Percentiles rank a stretch among this genome's conserved stretches.
phyloP scores from a whole-genome alignment of 2,797 vertebrate genomes.

The Melanotaenia nigrans region DNA sequence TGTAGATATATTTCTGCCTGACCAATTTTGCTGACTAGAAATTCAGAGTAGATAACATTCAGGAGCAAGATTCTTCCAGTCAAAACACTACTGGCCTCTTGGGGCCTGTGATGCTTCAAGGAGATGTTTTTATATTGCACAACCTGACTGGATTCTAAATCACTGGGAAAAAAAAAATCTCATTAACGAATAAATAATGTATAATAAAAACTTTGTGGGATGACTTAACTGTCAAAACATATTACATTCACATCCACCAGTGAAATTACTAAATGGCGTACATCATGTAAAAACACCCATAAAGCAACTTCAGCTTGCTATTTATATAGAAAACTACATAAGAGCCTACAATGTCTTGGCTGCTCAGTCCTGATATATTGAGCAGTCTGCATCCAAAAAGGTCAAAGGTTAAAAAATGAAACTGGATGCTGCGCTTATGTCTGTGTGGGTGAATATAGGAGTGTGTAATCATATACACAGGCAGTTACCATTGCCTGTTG shows the following conservation, averaged over 20 bases:
- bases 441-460: slow-evolving; percentile 73
- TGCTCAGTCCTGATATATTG: slow-evolving; percentile 23
- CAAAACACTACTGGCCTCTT: slow-evolving; percentile 53
- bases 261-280: background rate
- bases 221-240: slow-evolving; percentile 43
- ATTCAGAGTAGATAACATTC: slow-evolving; percentile 43
- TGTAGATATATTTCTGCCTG: slow-evolving; percentile 56
- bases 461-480: slow-evolving; percentile 68
- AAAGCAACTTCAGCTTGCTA: slow-evolving; percentile 20
- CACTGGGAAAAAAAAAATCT: slow-evolving; percentile 5
- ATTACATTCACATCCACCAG: slow-evolving; percentile 32
- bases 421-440: slow-evolving; percentile 59
- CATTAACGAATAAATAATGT: slow-evolving; percentile 57
- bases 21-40: slow-evolving; percentile 57
- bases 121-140: slow-evolving; percentile 47
- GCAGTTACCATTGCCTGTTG: slow-evolving; percentile 56
- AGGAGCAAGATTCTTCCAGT: slow-evolving; percentile 52
- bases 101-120: slow-evolving; percentile 44
- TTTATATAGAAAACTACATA: slow-evolving; percentile 13
- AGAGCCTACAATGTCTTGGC: background rate
- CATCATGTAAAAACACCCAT: slow-evolving; percentile 31
- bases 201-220: slow-evolving; percentile 38
- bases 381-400: slow-evolving; percentile 56
- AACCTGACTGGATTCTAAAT: slow-evolving; percentile 27
- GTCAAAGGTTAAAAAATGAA: slow-evolving; percentile 74